Percentiles rank a stretch among this genome's conserved stretches.
phyloP scores from a whole-genome alignment of 2,113 vertebrate species.

The Penelope pileata region DNA sequence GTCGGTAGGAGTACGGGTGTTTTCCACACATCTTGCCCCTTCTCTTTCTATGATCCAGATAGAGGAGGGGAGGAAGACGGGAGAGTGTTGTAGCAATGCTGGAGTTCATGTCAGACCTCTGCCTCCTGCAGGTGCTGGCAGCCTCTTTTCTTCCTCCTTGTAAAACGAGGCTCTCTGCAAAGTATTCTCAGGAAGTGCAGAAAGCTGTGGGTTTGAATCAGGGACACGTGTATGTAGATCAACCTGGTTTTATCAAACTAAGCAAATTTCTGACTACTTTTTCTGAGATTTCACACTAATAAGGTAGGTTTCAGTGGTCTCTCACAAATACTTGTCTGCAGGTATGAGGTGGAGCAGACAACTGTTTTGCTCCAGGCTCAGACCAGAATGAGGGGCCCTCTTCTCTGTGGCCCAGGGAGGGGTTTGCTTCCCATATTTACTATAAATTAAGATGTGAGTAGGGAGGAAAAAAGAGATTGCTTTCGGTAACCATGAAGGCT shows the following conservation, averaged over 20 bases:
- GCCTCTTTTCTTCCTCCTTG: background rate
- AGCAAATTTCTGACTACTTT: background rate
- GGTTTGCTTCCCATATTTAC: background rate
- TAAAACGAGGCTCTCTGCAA: background rate
- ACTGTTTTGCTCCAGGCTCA: background rate
- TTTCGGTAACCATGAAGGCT: background rate
- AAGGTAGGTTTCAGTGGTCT: background rate
- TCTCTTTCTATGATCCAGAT: accelerated
- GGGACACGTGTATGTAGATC: background rate
- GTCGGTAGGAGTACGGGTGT: background rate
- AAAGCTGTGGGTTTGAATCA: background rate
- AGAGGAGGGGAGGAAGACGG: background rate
- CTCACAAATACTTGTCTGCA: background rate
- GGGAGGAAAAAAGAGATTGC: background rate
- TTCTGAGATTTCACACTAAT: background rate
- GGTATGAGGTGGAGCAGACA: background rate
- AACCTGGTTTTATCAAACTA: background rate
- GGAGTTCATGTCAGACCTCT: accelerated
- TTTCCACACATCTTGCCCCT: background rate
- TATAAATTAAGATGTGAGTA: background rate
- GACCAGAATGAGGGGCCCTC: background rate
- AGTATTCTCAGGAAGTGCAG: background rate
- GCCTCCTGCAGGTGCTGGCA: background rate
- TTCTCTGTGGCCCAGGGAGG: background rate
- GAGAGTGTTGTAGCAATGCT: accelerated